phyloP scores from a whole-genome alignment of 2,888 invertebrate genomes.

The Lasioglossum zephyrum region DNA sequence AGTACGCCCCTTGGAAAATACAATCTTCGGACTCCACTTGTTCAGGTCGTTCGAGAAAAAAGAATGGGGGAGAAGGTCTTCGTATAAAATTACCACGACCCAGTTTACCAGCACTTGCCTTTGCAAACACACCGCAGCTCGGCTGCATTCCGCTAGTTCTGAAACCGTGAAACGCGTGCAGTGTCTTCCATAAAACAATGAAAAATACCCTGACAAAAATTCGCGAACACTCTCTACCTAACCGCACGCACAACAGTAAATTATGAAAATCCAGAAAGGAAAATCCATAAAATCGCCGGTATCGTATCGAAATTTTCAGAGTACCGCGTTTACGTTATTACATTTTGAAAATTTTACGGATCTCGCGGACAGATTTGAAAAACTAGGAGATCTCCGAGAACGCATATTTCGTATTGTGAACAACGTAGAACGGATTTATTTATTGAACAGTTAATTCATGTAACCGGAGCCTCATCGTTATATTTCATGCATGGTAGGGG shows the following conservation, averaged over 20 bases:
- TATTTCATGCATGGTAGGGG: background rate
- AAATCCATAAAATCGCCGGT: no score
- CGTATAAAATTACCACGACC: background rate
- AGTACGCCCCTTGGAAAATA: background rate
- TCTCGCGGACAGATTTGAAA: no score
- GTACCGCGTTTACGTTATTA: no score
- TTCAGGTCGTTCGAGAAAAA: background rate
- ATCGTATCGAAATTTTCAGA: no score
- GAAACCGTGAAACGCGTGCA: background rate
- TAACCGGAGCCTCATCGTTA: background rate
- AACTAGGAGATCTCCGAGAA: no score
- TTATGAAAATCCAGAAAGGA: no score
- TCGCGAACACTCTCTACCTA: no score
- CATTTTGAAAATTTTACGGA: no score
- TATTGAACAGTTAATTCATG: background rate
- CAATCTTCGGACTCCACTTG: background rate
- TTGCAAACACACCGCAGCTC: background rate
- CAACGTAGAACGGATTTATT: no score
- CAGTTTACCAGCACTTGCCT: background rate
- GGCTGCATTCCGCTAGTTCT: background rate
- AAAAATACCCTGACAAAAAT: no score
- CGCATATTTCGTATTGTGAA: no score
- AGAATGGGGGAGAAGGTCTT: background rate
- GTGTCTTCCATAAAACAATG: background rate
- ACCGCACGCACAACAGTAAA: no score